Evolutionary conservation across 2,888 invertebrate species (phyloP), one percentile per base, ranked within the genome.

Genomic region (Osedax fenrisi): DNA sequence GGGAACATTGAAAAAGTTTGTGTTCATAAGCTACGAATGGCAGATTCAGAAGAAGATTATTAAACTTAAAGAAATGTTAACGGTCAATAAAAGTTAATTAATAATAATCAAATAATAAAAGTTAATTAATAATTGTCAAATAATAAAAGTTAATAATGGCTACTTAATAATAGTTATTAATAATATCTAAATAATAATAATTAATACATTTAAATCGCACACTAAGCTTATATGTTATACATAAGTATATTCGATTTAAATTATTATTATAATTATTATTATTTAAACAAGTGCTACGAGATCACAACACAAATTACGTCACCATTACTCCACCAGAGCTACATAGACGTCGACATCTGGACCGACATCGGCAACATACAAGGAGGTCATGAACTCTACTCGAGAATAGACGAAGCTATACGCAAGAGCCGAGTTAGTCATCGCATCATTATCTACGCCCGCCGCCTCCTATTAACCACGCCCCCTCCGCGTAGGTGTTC

Each of bases 11-110:
- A n/a, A n/a, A n/a, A n/a, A n/a, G n/a, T n/a, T n/a, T 41, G 81
- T 86, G 64, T 86, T 86, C 78, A 80, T 86, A 72, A 85, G 85
- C 78, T 86, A 86, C 78, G 85, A 86, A 78, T 85, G 85, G 85
- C 85, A 85, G 78, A 78, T 80, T 2, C 85, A 85, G 78, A 83
- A 85, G 74, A 81, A 83, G 74, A 84, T 84, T 17, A 41, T 17
- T 17, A 41, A 41, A 41, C 17, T 41, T 10, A 41, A 41, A 17
- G 41, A 41, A 5, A 41, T 17, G 41, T 17, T 41, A 17, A 41
- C 5, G 41, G 41, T 41, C n/a, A n/a, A n/a, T n/a, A n/a, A n/a
- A n/a, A n/a, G n/a, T n/a, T n/a, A n/a, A n/a, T n/a, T n/a, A n/a
- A n/a, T n/a, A n/a, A n/a, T n/a, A n/a, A n/a, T n/a, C n/a, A n/a